Percentiles rank a stretch among this genome's conserved stretches.
Conservation (phyloP, 2,113 vertebrate genomes). For the Neodon shergylaensis region DNA sequence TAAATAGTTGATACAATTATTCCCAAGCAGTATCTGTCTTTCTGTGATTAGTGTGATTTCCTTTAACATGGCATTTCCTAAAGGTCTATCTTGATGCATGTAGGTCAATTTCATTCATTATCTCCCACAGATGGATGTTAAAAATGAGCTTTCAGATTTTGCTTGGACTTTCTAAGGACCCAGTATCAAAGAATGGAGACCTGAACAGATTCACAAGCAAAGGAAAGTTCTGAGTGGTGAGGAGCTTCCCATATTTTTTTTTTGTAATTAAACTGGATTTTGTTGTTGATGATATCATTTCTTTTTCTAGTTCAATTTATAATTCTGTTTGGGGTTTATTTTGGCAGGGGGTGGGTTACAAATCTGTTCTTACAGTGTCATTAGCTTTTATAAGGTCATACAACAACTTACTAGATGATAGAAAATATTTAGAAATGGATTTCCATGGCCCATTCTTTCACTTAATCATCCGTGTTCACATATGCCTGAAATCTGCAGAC, state of each 20-base stretch:
- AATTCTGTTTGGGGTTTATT: not conserved
- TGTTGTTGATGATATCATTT: not conserved
- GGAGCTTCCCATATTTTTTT: not conserved
- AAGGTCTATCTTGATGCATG: not conserved
- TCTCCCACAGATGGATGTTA: not conserved
- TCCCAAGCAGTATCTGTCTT: not conserved
- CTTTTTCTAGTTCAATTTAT: not conserved
- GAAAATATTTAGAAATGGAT: not conserved
- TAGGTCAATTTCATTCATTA: not conserved
- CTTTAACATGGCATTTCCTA: not conserved
- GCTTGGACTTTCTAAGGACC: not conserved
- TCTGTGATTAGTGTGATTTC: constrained; percentile 24
- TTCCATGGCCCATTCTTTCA: not conserved
- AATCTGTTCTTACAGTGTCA: not conserved
- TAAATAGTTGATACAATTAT: not conserved
- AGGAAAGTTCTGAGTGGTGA: accelerated
- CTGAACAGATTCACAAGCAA: not conserved
- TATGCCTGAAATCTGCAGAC: not conserved
- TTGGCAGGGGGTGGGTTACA: not conserved
- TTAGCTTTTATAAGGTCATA: not conserved
- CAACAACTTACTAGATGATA: not conserved
- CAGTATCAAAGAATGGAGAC: not conserved
- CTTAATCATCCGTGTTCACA: not conserved
- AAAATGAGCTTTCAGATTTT: not conserved
- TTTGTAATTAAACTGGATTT: not conserved